Evolutionary conservation across 1,140 invertebrate species (phyloP).

Genomic region (Cherax quadricarinatus): DNA sequence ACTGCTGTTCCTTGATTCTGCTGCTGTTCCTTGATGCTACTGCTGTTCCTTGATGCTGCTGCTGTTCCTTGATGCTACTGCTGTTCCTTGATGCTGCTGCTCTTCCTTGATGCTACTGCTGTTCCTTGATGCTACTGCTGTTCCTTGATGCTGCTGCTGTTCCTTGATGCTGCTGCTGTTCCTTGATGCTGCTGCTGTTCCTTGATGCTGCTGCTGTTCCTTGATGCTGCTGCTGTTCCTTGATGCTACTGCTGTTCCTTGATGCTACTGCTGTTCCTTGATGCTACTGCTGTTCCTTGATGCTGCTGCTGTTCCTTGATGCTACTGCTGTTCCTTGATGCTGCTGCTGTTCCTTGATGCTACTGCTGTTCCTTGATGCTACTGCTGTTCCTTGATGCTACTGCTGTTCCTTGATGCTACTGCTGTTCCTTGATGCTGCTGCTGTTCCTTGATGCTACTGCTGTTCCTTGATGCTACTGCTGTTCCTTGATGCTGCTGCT

Average conservation of each 20-base stretch:
- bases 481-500: neutral
- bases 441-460: neutral
- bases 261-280: neutral
- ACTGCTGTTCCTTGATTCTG: neutral
- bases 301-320: neutral
- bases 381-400: too few relatives aligned
- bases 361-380: neutral
- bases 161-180: neutral
- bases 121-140: too few relatives aligned
- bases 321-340: neutral
- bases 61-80: neutral
- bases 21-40: too few relatives aligned
- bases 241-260: neutral
- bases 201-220: neutral
- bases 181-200: neutral
- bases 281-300: neutral
- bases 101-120: neutral
- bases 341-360: neutral
- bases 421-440: neutral
- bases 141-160: neutral
- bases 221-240: neutral
- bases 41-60: too few relatives aligned
- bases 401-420: neutral
- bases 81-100: neutral
- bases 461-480: too few relatives aligned